These are phyloP conservation scores for Crax fasciolata DNA, from an alignment of 2,797 vertebrate genomes.

Conservation along the genomic window DNA sequence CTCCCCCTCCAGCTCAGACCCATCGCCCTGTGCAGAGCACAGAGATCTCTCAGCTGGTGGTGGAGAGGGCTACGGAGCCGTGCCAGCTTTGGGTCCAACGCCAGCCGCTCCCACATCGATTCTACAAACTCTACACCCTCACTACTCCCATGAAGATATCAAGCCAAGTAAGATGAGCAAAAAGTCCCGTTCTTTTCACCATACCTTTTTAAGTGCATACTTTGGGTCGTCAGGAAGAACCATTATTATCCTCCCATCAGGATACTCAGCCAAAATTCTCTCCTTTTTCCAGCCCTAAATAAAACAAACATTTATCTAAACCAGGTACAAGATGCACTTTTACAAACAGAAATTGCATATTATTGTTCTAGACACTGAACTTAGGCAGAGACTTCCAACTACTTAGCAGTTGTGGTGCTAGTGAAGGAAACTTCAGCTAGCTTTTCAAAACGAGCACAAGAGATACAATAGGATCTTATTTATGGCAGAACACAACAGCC, in stretches of 20 bases:
- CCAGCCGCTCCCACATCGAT: neutral
- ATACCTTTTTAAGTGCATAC: slow-evolving; percentile 97
- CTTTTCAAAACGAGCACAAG: slow-evolving; percentile 55
- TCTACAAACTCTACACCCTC: neutral
- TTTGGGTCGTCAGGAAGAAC: slow-evolving; percentile 99
- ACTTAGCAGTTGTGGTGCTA: slow-evolving; percentile 52
- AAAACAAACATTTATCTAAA: slow-evolving; percentile 69
- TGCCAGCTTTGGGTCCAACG: neutral
- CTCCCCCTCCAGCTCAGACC: neutral
- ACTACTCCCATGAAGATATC: neutral
- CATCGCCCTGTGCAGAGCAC: neutral
- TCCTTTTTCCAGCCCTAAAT: slow-evolving; percentile 99
- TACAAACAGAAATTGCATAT: slow-evolving; percentile 33
- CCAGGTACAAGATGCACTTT: slow-evolving; percentile 19
- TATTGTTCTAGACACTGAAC: slow-evolving; percentile 62
- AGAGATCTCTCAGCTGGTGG: neutral
- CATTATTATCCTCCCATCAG: slow-evolving; percentile 97
- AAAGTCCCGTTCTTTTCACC: neutral
- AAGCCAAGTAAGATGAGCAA: neutral
- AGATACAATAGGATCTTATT: slow-evolving; percentile 26
- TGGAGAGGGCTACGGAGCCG: neutral
- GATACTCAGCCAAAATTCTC: slow-evolving; percentile 95
- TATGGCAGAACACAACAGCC: neutral
- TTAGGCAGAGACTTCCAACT: slow-evolving; percentile 47
- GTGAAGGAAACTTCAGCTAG: slow-evolving; percentile 62